Conservation (phyloP, 1,140 invertebrate genomes). For the Caenorhabditis briggsae region DNA sequence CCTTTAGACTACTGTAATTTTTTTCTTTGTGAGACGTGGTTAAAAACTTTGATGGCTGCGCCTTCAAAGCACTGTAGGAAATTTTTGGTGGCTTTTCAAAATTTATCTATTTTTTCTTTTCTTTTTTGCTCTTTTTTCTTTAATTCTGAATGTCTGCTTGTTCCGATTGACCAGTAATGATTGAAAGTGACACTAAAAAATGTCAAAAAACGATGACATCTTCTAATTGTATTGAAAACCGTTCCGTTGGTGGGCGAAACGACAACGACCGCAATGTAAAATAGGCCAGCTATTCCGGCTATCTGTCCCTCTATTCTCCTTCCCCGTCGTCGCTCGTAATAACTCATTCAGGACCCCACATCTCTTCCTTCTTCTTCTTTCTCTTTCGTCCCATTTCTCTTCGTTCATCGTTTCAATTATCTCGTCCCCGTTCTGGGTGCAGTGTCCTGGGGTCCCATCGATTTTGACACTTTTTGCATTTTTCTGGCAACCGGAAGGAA, state of each 20-base stretch:
- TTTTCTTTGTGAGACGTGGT: neutral
- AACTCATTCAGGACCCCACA: constrained; percentile 20
- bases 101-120: neutral
- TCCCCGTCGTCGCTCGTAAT: constrained; percentile 12
- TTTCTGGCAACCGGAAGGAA: constrained; percentile 1
- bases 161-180: neutral
- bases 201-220: neutral
- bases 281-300: constrained; percentile 44
- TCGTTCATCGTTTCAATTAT: constrained; percentile 15
- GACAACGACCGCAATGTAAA: neutral
- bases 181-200: neutral
- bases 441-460: neutral
- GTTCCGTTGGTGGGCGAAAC: neutral
- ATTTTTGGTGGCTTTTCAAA: neutral
- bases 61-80: neutral
- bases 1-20: too few species aligned
- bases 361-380: neutral
- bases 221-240: constrained; percentile 29
- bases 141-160: neutral
- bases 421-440: neutral
- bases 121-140: neutral
- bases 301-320: neutral
- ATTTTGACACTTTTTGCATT: constrained; percentile 19
- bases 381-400: neutral
- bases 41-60: neutral